Evolutionary conservation across 2,113 vertebrate genomes (phyloP).

Genomic region (Spea multiplicata): DNA sequence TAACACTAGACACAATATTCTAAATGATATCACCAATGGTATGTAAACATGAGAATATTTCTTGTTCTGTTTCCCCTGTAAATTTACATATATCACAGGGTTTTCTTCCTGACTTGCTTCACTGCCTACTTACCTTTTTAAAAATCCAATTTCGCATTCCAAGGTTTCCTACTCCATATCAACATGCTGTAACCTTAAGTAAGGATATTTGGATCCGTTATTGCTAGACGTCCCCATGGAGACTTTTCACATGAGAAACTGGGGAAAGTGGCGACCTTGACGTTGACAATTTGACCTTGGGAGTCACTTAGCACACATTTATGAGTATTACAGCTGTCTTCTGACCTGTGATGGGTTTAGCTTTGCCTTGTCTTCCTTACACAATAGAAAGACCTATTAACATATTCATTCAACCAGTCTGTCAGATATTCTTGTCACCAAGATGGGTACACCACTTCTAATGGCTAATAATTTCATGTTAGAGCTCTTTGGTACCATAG

Average conservation of each 20-base stretch:
- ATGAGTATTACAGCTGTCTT: not conserved
- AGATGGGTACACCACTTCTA: not conserved
- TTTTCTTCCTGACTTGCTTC: too few relatives aligned
- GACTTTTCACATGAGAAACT: slow-evolving; percentile 8
- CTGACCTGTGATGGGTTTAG: slow-evolving; percentile 28
- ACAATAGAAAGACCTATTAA: slow-evolving; percentile 23
- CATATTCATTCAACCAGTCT: slow-evolving; percentile 33
- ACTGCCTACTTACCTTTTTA: too few relatives aligned
- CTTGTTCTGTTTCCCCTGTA: too few relatives aligned
- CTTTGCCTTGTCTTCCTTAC: slow-evolving; percentile 9
- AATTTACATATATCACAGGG: too few relatives aligned
- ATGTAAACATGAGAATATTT: too few relatives aligned
- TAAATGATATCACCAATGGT: too few relatives aligned
- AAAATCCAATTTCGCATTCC: not conserved
- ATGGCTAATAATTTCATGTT: slow-evolving; percentile 20
- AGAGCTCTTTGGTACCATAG: slow-evolving; percentile 14
- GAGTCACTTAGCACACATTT: slow-evolving; percentile 10
- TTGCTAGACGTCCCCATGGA: slow-evolving; percentile 2
- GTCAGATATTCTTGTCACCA: slow-evolving; percentile 8
- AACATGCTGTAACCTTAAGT: not conserved
- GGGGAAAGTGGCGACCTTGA: slow-evolving; percentile 3
- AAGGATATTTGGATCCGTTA: not conserved
- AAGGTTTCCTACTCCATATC: not conserved
- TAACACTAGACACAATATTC: too few relatives aligned
- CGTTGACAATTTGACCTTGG: not conserved